A percentile compares a stretch with the other conserved stretches of the same genome.
Conservation (phyloP, 2,797 vertebrate genomes). For the Myotis planiceps region DNA sequence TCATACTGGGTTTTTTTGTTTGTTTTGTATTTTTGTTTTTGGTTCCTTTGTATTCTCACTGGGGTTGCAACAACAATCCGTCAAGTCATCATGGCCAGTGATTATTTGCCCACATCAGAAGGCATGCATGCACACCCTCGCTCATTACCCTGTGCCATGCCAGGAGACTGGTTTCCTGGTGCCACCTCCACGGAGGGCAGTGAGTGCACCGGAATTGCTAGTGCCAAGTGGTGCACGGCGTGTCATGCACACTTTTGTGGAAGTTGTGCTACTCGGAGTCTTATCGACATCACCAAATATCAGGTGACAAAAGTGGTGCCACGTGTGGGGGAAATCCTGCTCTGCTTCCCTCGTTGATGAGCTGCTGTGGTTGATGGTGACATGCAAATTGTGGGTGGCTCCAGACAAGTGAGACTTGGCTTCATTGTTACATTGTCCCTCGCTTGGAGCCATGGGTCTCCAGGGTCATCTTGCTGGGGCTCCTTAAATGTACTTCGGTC, state of each 20-base stretch:
- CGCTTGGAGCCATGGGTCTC: not conserved
- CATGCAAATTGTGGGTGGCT: constrained; percentile 7
- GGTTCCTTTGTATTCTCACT: constrained; percentile 80
- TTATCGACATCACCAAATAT: constrained; percentile 37
- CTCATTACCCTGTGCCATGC: constrained; percentile 46
- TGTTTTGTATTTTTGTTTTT: not conserved
- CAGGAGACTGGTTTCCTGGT: constrained; percentile 74
- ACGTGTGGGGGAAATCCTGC: constrained; percentile 43
- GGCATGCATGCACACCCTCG: constrained; percentile 67
- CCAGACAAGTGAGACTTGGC: constrained; percentile 61
- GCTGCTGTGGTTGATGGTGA: constrained; percentile 54
- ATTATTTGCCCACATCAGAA: constrained; percentile 83
- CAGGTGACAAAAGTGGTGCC: constrained; percentile 71
- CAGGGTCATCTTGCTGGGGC: constrained; percentile 7
- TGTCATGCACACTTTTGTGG: constrained; percentile 58
- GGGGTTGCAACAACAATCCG: constrained; percentile 82
- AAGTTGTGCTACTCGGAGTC: constrained; percentile 54
- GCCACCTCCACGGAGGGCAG: constrained; percentile 85
- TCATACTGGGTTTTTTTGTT: constrained; percentile 59
- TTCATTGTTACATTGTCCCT: constrained; percentile 64
- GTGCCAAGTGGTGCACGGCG: constrained; percentile 76
- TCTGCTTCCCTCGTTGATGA: not conserved
- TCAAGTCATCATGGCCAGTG: constrained; percentile 85
- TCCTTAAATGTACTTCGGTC: not conserved
- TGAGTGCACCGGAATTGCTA: constrained; percentile 79